These are phyloP conservation scores for Salarias fasciatus DNA, from an alignment of 2,797 vertebrate genomes.

Conservation along the genomic window DNA sequence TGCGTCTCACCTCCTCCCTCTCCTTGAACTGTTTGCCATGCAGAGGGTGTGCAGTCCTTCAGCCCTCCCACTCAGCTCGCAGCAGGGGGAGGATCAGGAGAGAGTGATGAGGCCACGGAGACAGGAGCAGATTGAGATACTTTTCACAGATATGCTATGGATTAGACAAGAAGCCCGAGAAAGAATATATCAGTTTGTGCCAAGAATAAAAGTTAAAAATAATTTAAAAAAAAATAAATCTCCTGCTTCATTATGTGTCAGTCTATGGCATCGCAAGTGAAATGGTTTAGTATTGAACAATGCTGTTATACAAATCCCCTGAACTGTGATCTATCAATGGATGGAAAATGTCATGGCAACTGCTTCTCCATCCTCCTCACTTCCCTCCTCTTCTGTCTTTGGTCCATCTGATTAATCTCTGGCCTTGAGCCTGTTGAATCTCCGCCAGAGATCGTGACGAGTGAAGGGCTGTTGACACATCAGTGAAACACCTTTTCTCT, in stretches of 20 bases:
- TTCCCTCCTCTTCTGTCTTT: conserved; percentile 41
- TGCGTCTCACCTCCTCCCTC: conserved; percentile 43
- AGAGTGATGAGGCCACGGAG: conserved; percentile 32
- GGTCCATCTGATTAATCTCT: conserved; percentile 61
- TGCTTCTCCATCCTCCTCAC: conserved; percentile 50
- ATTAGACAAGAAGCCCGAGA: conserved; percentile 9
- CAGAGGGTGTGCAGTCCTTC: conserved; percentile 52
- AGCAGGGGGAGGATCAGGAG: conserved; percentile 45
- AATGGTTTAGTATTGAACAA: background rate
- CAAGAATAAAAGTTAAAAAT: background rate
- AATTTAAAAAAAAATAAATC: background rate
- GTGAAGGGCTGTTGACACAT: conserved; percentile 47
- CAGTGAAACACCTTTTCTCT: conserved; percentile 45
- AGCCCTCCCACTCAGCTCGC: conserved; percentile 42
- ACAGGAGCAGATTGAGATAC: conserved; percentile 14
- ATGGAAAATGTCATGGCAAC: conserved; percentile 67
- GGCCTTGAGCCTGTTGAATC: conserved; percentile 62
- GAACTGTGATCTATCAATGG: conserved; percentile 30
- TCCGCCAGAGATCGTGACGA: conserved; percentile 45
- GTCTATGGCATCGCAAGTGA: conserved; percentile 11
- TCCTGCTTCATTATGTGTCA: background rate
- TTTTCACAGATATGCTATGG: conserved; percentile 10
- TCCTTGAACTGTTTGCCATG: conserved; percentile 60
- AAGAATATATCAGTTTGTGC: background rate
- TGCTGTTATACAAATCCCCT: conserved; percentile 14